phyloP scores from a whole-genome alignment of 1,140 invertebrate species.

The Battus philenor region DNA sequence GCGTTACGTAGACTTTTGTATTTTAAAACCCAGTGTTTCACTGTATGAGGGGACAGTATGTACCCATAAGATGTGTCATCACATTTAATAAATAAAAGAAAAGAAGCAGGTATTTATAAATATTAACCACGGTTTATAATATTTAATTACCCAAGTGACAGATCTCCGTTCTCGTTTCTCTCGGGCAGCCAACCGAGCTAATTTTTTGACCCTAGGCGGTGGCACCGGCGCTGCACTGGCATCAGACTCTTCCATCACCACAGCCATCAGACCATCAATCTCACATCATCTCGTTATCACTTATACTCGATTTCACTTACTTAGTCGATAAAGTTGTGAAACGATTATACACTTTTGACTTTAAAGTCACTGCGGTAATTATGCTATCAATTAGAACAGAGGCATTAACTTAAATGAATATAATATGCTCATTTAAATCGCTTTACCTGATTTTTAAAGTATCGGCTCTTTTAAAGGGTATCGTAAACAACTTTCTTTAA shows the following conservation, averaged over 20 bases:
- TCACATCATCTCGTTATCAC: slow-evolving; percentile 17
- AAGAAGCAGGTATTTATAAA: no score
- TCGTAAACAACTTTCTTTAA: slow-evolving; percentile 7
- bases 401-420: no score
- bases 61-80: no score
- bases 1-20: no score
- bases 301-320: slow-evolving; percentile 44
- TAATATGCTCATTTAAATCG: no score
- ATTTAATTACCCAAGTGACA: slow-evolving; percentile 61
- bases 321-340: slow-evolving; percentile 50
- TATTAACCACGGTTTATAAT: no score
- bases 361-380: not conserved
- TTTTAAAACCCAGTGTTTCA: no score
- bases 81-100: no score
- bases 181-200: slow-evolving; percentile 48
- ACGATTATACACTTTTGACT: slow-evolving; percentile 26
- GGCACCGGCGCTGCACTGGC: slow-evolving; percentile 43
- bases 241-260: slow-evolving; percentile 28
- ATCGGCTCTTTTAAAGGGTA: not conserved
- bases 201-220: slow-evolving; percentile 65
- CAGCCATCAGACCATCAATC: slow-evolving; percentile 22
- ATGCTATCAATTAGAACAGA: not conserved
- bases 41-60: no score
- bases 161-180: slow-evolving; percentile 49
- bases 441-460: not conserved